Base-by-base conservation (phyloP, 92 coral and sea anemone genomes). In the Porites divaricata region DNA sequence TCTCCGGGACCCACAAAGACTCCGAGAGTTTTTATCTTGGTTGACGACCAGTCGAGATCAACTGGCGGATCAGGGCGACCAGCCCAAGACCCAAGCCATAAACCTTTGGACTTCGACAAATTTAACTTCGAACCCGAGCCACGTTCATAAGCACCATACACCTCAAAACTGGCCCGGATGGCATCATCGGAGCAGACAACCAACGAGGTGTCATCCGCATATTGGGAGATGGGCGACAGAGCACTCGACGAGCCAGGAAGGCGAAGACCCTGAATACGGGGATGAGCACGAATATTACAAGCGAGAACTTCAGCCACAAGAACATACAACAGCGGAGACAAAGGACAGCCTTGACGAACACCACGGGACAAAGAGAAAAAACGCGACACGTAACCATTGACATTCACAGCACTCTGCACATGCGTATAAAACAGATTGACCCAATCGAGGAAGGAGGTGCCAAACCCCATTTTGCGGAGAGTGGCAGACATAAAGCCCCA, bases 91-190 rank as follows among this genome's bases (percentile, higher is more conserved):
- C 95, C 95, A 7, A 89, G 65, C 85, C 91, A 86, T 0, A 91
- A 75, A 11, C 92, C 92, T 20, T 91, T 75, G 12, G 89, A 63
- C 26, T 91, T 91, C 4, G 76, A 70, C 22, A 6, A 61, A 49
- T 91, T 91, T 6, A 91, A 10, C 25, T 83, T 88, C 9, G 95
- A 75, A 6, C 95, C 92, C 2, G 92, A 91, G 14, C 80, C 92
- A 11, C 17, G 21, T 58, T 88, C 92, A 66, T 66, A 91, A 35
- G 61, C n/a, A 8, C 15, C 20, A 48, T 69, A 88, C 16, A 74
- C 41, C 19, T 76, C 79, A 53, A 91, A 85, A 16, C 50, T 23
- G 1, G 76, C 77, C 4, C 13, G 1, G 16, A 85, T 85, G 59
- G 92, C 56, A 2, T 66, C 70, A 73, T 88, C 92, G 9, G 90